A percentile compares a stretch with the other conserved stretches of the same genome.
These are phyloP conservation scores for Heliconius hewitsoni DNA, from an alignment of 1,140 invertebrate genomes.

Conservation along the genomic window DNA sequence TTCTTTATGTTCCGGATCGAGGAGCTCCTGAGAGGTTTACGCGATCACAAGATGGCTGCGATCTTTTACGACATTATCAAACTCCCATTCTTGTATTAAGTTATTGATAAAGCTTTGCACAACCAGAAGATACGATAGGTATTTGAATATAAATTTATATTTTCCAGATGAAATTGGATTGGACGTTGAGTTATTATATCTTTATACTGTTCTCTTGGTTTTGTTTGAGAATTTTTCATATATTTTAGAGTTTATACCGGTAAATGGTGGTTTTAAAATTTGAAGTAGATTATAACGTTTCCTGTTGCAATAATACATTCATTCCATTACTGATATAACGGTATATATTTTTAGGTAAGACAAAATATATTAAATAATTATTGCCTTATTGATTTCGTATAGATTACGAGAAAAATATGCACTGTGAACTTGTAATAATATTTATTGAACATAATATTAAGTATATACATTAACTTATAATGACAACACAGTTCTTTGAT, in stretches of 20 bases:
- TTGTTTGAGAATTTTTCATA: neutral
- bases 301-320: too few species aligned
- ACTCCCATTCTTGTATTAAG: constrained; percentile 76
- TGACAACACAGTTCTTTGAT: too few species aligned
- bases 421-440: too few species aligned
- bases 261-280: neutral
- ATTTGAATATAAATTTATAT: constrained; percentile 20
- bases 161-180: constrained; percentile 19
- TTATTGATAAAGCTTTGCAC: constrained; percentile 59
- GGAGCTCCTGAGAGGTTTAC: constrained; percentile 73
- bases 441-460: too few species aligned
- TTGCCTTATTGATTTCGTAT: too few species aligned
- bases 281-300: neutral
- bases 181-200: constrained; percentile 11
- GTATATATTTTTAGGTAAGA: too few species aligned
- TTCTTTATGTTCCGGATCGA: constrained; percentile 80
- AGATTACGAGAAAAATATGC: too few species aligned
- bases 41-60: constrained; percentile 73
- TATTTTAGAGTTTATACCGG: neutral
- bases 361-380: too few species aligned
- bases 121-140: constrained; percentile 30
- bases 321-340: too few species aligned
- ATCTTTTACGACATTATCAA: constrained; percentile 78
- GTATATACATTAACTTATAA: too few species aligned
- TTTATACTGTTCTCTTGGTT: constrained; percentile 12